Percentiles rank a stretch among this genome's conserved stretches.
These are phyloP conservation scores for Triplophysa siluroides DNA, from an alignment of 2,113 vertebrate species.

Conservation along the genomic window DNA sequence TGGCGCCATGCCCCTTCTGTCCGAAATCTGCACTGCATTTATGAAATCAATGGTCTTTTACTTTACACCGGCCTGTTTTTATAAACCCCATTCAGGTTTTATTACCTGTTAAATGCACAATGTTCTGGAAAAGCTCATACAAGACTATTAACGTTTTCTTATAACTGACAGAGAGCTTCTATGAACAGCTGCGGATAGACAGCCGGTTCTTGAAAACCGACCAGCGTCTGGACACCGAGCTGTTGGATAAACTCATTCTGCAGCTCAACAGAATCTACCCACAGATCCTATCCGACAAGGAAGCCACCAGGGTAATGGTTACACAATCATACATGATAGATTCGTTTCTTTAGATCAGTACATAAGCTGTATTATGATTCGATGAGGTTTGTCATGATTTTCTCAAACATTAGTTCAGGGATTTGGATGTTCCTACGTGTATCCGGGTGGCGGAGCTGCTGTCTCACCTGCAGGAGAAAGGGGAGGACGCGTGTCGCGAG, in stretches of 20 bases:
- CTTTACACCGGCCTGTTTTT: not conserved
- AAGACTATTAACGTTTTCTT: not conserved
- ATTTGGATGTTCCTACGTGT: constrained; percentile 83
- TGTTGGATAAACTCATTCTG: constrained; percentile 90
- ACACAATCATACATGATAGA: not conserved
- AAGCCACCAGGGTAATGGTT: constrained; percentile 85
- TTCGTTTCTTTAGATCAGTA: too few species aligned
- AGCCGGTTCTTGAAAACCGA: constrained; percentile 80
- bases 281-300: constrained; percentile 90
- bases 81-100: not conserved
- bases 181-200: constrained; percentile 86
- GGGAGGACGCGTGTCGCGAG: constrained; percentile 89
- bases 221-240: constrained; percentile 82
- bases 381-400: not conserved
- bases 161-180: constrained; percentile 72
- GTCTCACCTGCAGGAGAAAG: constrained; percentile 82
- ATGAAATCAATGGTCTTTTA: not conserved
- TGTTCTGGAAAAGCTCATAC: not conserved
- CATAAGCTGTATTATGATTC: not conserved
- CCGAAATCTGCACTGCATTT: not conserved
- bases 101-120: not conserved
- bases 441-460: constrained; percentile 83
- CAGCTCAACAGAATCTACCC: constrained; percentile 97
- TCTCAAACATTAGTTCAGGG: constrained; percentile 82
- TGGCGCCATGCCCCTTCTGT: constrained; percentile 15